A percentile compares a stretch with the other conserved stretches of the same genome.
Conservation (phyloP, 1,140 invertebrate genomes). For the Caenorhabditis inopinata region DNA sequence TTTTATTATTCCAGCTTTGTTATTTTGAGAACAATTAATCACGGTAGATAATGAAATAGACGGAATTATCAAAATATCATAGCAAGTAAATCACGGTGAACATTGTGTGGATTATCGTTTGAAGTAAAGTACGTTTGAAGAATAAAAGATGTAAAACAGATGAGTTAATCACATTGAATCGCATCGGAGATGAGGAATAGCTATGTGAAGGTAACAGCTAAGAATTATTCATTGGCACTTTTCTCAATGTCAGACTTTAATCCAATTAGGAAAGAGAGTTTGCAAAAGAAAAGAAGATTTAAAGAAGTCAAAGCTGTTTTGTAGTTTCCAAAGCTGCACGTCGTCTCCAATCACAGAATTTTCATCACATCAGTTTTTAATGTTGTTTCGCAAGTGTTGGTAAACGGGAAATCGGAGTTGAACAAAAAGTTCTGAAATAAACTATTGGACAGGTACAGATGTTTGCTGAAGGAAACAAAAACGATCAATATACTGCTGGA, state of each 20-base stretch:
- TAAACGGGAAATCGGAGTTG: too few species aligned
- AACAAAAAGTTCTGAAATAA: too few species aligned
- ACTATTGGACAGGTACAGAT: too few species aligned
- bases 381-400: too few species aligned
- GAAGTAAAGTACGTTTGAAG: neutral
- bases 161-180: conserved; percentile 33
- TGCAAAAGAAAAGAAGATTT: neutral
- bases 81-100: neutral
- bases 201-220: neutral
- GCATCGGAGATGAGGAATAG: conserved; percentile 29
- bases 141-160: neutral
- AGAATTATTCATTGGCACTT: neutral
- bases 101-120: too few species aligned
- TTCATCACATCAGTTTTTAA: conserved; percentile 33
- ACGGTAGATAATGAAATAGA: neutral
- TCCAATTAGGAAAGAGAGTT: too few species aligned
- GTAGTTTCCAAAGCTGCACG: neutral
- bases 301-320: neutral
- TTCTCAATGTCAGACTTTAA: too few species aligned
- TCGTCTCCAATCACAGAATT: conserved; percentile 32
- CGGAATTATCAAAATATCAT: neutral
- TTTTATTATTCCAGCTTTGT: too few species aligned
- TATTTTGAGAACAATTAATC: neutral
- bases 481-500: too few species aligned
- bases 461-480: too few species aligned